Base-by-base conservation (phyloP, 2,888 invertebrate genomes). In the Macrophya alboannulata region DNA sequence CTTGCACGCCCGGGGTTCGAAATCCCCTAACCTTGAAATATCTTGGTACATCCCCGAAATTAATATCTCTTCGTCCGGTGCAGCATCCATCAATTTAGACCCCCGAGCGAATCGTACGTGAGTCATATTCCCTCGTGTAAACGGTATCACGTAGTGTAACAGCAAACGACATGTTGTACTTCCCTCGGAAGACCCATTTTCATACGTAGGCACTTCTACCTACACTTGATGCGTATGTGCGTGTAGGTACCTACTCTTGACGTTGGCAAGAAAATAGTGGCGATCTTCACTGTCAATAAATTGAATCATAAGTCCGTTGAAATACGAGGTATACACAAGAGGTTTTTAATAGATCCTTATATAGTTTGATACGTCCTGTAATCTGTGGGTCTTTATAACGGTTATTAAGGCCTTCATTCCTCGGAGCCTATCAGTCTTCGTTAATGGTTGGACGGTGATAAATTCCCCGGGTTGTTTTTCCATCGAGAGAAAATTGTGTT, bases 31-130 rank as follows among this genome's bases (percentile, higher is more conserved):
- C 86, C 89, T 91, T 91, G 90, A 92, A 91, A 91, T 91, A 92
- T 92, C 91, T 90, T 91, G 17, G 40, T 90, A 91, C 92, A 90
- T 92, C 91, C 91, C 90, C 90, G 88, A 93, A 93, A 93, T 93
- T 93, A 93, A 93, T 93, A 93, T 92, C 92, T 88, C 9, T 48
- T 83, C 83, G 68, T 48, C 68, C 45, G 25, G 40, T n/a, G 48
- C 31, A 25, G 45, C 68, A 68, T 83, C 68, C 68, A 65, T 81
- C 81, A 62, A 40, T 81, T 65, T 77, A 37, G 17, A n/a, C 59
- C 81, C 62, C 62, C 40, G 43, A 21, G 21, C 43, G 40, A 17
- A 31, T 25, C 68, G 62, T 68, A 74, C 72, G 72, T 74, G 72
- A 74, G 72, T 74, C 43, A 74, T 45, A 74, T 74, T 45, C 72